Evolutionary conservation across 2,113 vertebrate genomes (phyloP).

Genomic region (Candoia aspera): DNA sequence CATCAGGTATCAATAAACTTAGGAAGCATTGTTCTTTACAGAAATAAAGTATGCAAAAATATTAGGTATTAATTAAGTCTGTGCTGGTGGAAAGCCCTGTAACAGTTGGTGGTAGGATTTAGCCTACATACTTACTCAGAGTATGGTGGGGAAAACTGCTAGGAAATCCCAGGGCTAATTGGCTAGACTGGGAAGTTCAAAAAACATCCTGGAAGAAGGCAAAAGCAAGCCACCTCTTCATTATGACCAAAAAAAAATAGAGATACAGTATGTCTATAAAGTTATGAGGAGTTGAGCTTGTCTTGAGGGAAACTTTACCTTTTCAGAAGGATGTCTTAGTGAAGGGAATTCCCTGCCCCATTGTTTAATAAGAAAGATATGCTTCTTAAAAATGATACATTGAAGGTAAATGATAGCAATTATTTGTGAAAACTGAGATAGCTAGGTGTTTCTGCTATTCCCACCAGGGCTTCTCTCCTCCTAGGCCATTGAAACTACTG

Average conservation of each 20-base stretch:
- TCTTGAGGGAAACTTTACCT: background rate
- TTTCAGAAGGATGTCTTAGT: background rate
- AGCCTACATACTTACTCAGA: background rate
- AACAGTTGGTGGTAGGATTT: background rate
- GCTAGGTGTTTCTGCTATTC: background rate
- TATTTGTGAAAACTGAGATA: background rate
- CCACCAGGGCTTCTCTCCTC: background rate
- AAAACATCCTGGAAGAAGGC: background rate
- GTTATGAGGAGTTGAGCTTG: background rate
- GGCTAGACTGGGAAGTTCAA: background rate
- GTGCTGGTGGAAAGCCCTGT: background rate
- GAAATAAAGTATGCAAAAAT: background rate
- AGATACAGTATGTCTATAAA: background rate
- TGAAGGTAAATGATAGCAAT: background rate
- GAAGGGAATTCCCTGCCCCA: background rate
- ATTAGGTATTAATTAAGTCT: background rate
- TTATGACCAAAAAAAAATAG: background rate
- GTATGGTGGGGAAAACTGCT: background rate
- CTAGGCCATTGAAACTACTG: background rate
- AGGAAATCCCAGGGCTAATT: background rate
- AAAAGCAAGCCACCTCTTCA: background rate
- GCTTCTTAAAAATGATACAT: background rate
- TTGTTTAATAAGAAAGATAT: background rate
- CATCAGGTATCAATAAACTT: background rate
- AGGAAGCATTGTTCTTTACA: background rate